Base-by-base conservation (phyloP, 2,888 invertebrate genomes). In the Phymatocera aterrima region DNA sequence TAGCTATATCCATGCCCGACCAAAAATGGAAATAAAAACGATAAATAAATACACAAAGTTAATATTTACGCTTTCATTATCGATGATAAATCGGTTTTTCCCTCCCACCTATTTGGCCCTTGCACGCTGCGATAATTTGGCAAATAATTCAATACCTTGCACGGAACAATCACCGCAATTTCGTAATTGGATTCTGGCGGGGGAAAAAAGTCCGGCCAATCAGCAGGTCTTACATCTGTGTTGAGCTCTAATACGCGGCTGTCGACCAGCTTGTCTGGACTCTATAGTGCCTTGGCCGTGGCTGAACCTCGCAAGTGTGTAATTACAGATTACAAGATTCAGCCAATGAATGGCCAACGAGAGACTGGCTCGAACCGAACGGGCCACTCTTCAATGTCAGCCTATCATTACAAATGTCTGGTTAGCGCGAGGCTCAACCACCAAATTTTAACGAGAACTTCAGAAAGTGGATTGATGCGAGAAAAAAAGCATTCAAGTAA, bases 401-500 rank as follows among this genome's bases (percentile, higher is more conserved):
- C 84, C 87, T 84, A 85, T 87, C 85, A 86, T 87, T 86, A 85
- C 83, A 78, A 83, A 82, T 80, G 84, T 85, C 85, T 83, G 85
- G 81, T 84, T 83, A 83, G 81, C 82, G 82, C 82, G 79, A 77
- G 80, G 40, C 24, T 57, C 4, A 37, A 15, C 40, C 24, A 24
- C 24, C 28, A 60, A 75, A 15, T 60, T 60, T 57, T 57, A 40
- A 75, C 43, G 60, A 40, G 40, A 57, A 31, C 21, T 75, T 43
- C 34, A 2, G 15, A 64, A n/a, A 21, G 0, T 34, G 6, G 61
- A 6, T 21, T 64, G 34, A 37, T n/a, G 18, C 37, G 61, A 37
- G 18, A 37, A 64, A 37, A 37, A n/a, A n/a, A n/a, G n/a, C n/a
- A 64, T 31, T 34, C 10, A 31, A 60, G n/a, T 15, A 28, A 31